phyloP scores from a whole-genome alignment of 2,888 invertebrate genomes.

The Yponomeuta cagnagella region DNA sequence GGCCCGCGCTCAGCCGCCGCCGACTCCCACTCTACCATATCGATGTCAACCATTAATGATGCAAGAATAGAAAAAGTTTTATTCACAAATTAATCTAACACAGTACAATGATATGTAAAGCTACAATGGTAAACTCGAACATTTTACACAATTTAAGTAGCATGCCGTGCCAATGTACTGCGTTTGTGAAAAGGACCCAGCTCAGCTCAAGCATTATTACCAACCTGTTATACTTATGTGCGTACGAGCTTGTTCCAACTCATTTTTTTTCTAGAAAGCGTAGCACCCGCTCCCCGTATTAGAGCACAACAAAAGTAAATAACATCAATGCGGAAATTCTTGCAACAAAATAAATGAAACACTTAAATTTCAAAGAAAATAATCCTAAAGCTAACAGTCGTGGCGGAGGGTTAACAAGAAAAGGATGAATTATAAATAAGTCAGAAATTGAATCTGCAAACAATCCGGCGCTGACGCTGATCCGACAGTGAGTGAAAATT shows the following conservation, averaged over 20 bases:
- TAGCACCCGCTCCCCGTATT: background rate
- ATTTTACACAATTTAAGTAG: no score
- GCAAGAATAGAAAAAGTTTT: background rate
- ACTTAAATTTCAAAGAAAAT: constrained; percentile 36
- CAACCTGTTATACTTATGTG: background rate
- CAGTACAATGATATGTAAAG: no score
- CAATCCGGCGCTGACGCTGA: constrained; percentile 26
- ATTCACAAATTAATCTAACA: background rate
- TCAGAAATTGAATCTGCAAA: constrained; percentile 29
- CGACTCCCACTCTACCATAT: background rate
- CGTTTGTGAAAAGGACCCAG: no score
- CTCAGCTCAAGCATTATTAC: background rate
- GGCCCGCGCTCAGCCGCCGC: background rate
- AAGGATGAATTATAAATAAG: constrained; percentile 29
- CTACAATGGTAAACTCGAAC: no score
- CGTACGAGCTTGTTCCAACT: background rate
- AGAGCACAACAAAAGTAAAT: background rate
- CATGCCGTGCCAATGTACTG: no score
- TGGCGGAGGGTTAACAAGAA: constrained; percentile 24
- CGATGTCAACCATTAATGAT: background rate
- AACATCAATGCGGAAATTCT: no score
- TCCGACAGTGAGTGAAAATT: constrained; percentile 18
- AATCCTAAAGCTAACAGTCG: constrained; percentile 9
- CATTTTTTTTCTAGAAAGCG: background rate
- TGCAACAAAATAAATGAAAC: background rate